Percentiles rank a stretch among this genome's conserved stretches.
These are phyloP conservation scores for Biston betularia DNA, from an alignment of 2,888 invertebrate species.

Conservation along the genomic window DNA sequence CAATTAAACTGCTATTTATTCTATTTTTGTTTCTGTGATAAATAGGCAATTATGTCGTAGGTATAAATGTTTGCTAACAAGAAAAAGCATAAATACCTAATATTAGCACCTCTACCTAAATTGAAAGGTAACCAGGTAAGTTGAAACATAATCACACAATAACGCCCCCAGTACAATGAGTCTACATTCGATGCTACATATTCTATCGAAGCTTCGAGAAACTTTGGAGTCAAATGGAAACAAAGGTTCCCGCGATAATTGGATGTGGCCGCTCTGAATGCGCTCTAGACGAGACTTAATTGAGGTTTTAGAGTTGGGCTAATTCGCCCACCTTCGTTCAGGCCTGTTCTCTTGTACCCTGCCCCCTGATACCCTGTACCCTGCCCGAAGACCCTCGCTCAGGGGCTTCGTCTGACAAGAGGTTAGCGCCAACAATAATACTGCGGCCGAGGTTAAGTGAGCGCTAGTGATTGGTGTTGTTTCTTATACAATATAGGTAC, in stretches of 20 bases:
- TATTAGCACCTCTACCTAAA: conserved; percentile 34
- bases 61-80: neutral
- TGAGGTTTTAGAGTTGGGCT: conserved; percentile 85
- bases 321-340: conserved; percentile 84
- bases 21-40: too few species aligned
- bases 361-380: conserved; percentile 54
- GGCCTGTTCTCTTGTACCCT: conserved; percentile 62
- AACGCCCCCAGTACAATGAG: conserved; percentile 53
- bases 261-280: conserved; percentile 83
- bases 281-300: conserved; percentile 85
- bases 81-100: conserved; percentile 18
- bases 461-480: conserved; percentile 65
- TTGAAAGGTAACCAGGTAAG: conserved; percentile 44
- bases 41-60: too few species aligned
- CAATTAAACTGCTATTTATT: neutral
- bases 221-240: conserved; percentile 69
- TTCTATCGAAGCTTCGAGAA: conserved; percentile 56
- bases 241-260: conserved; percentile 84
- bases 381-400: conserved; percentile 53
- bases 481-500: conserved; percentile 46
- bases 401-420: conserved; percentile 74
- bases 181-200: conserved; percentile 56
- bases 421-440: conserved; percentile 72
- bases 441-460: conserved; percentile 71
- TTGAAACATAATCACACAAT: conserved; percentile 51